A percentile compares a stretch with the other conserved stretches of the same genome.
phyloP scores from a whole-genome alignment of 2,113 vertebrate genomes.

The Etheostoma cragini region DNA sequence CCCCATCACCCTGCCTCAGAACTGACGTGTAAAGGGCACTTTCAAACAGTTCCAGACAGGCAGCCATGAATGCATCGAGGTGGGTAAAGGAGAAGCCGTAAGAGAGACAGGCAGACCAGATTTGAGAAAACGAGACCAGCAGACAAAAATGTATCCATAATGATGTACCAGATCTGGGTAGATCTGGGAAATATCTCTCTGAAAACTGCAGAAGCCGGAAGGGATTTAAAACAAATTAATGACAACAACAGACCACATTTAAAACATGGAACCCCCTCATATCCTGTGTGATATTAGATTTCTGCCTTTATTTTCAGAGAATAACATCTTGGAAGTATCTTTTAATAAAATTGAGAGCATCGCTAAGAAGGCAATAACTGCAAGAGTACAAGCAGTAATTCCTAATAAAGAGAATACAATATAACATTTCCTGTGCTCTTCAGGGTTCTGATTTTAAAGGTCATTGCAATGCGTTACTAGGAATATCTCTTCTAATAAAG shows the following conservation, averaged over 20 bases:
- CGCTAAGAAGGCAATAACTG: conserved; percentile 50
- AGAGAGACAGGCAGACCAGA: conserved; percentile 17
- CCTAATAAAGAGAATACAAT: conserved; percentile 56
- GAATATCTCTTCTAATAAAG: conserved; percentile 5
- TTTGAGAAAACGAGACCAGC: conserved; percentile 33
- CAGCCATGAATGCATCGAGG: conserved; percentile 41
- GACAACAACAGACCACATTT: conserved; percentile 62
- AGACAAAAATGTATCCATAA: conserved; percentile 56
- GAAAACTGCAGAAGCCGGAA: conserved; percentile 65
- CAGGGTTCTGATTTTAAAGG: too few species aligned
- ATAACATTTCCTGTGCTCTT: conserved; percentile 32
- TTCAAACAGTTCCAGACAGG: conserved; percentile 68
- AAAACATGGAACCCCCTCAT: conserved; percentile 64
- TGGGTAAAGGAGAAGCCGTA: conserved; percentile 27
- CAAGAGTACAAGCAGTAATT: conserved; percentile 42
- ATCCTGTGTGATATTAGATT: conserved; percentile 73
- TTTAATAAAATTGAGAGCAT: conserved; percentile 60
- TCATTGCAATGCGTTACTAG: too few species aligned
- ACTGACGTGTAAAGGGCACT: conserved; percentile 77
- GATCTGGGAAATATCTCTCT: conserved; percentile 64
- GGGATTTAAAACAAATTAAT: conserved; percentile 71
- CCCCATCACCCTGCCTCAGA: conserved; percentile 40
- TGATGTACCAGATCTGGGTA: conserved; percentile 40
- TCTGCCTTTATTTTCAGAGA: conserved; percentile 48
- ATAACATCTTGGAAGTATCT: conserved; percentile 46